A percentile compares a stretch with the other conserved stretches of the same genome.
Conservation (phyloP, 2,797 vertebrate genomes). For the Sebastes itinus region DNA sequence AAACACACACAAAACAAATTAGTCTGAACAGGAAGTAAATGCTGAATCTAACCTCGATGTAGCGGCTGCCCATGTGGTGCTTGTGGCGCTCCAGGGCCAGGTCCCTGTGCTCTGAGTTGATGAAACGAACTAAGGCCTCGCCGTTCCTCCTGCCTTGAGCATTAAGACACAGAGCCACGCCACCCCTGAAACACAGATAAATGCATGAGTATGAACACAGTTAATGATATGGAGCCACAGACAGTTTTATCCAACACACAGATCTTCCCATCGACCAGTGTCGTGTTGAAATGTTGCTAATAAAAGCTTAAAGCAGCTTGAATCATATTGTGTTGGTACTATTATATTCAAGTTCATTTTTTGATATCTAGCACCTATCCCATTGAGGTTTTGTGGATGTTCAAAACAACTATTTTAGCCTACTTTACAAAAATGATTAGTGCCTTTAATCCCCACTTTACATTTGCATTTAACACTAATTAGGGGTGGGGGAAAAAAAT, state of each 20-base stretch:
- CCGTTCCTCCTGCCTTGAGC: constrained; percentile 96
- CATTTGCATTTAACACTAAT: neutral
- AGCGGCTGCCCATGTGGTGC: constrained; percentile 97
- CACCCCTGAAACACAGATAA: constrained; percentile 83
- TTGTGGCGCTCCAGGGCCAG: constrained; percentile 95
- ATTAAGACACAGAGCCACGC: constrained; percentile 94
- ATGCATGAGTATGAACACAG: neutral
- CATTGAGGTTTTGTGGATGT: neutral
- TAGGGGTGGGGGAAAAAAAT: too few species aligned
- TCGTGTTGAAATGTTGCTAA: neutral
- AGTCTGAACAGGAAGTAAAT: neutral
- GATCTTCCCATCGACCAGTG: too few species aligned
- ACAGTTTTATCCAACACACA: too few species aligned
- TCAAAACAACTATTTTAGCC: neutral
- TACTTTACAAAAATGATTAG: too few species aligned
- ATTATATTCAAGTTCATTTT: neutral
- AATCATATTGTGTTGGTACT: neutral
- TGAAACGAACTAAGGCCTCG: constrained; percentile 94
- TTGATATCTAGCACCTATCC: neutral
- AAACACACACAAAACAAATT: neutral
- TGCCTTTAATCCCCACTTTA: neutral
- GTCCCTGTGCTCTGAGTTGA: constrained; percentile 92
- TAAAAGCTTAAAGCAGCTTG: neutral
- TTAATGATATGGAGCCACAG: neutral
- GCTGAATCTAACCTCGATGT: constrained; percentile 89